Conservation (phyloP, 92 coral and sea anemone species). For the Epizoanthus illoricatus region DNA sequence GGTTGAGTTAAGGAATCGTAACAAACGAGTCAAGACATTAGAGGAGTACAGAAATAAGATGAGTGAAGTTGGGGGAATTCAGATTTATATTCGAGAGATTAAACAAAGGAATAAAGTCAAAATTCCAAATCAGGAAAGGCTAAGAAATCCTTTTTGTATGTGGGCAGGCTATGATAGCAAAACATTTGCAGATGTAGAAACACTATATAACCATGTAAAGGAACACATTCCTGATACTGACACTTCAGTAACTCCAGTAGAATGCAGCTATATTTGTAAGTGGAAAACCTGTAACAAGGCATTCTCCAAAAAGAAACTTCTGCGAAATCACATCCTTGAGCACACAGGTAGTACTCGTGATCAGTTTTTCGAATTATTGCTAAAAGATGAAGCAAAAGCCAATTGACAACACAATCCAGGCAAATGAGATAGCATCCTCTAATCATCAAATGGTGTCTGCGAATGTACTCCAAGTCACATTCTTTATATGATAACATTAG, state of each 20-base stretch:
- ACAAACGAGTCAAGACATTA: constrained; percentile 19
- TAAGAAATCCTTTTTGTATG: constrained; percentile 31
- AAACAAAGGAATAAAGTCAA: constrained; percentile 25
- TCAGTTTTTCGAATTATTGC: constrained; percentile 15
- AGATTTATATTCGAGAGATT: constrained; percentile 31
- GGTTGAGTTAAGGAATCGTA: constrained; percentile 19
- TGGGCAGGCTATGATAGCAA: constrained; percentile 23
- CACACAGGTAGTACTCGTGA: constrained; percentile 28
- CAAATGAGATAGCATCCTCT: constrained; percentile 48
- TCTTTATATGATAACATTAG: constrained; percentile 33
- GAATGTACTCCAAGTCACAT: constrained; percentile 40
- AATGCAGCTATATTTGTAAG: constrained; percentile 28
- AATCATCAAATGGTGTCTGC: constrained; percentile 20
- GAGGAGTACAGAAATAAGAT: constrained; percentile 35
- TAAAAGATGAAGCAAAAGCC: constrained; percentile 39
- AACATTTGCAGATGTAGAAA: constrained; percentile 38
- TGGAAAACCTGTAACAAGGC: constrained; percentile 35
- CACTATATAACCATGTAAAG: constrained; percentile 33
- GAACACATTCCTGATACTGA: constrained; percentile 44
- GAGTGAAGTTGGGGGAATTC: constrained; percentile 43
- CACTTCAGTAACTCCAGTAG: constrained; percentile 24
- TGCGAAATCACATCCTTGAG: constrained; percentile 17
- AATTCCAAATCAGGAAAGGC: constrained; percentile 27
- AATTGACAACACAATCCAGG: constrained; percentile 44
- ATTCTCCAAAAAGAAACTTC: constrained; percentile 35